Evolutionary conservation across 1,140 invertebrate species (phyloP).

Genomic region (Caenorhabditis remanei): DNA sequence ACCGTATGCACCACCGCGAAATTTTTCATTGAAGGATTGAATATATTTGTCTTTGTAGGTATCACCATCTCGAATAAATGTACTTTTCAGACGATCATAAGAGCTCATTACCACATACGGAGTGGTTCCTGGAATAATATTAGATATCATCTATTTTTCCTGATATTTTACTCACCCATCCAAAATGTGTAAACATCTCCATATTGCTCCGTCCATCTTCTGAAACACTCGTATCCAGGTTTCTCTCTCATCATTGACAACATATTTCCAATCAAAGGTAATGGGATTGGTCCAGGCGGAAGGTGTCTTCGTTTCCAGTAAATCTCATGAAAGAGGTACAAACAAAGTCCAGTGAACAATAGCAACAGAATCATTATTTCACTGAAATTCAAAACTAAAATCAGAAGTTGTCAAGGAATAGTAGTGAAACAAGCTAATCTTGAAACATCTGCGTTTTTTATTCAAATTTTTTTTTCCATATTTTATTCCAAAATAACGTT

Average conservation of each 20-base stretch:
- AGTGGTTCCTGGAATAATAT: background rate
- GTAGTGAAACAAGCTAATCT: too few relatives aligned
- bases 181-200: slow-evolving; percentile 1
- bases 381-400: background rate
- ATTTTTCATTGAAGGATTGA: background rate
- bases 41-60: background rate
- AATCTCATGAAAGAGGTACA: background rate
- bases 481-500: background rate
- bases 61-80: background rate
- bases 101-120: background rate
- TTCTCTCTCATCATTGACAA: background rate
- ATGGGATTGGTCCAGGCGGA: background rate
- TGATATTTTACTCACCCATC: background rate
- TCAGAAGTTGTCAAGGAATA: too few relatives aligned
- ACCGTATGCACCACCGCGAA: background rate
- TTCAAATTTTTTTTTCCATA: too few relatives aligned
- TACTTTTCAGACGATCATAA: background rate
- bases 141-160: too few relatives aligned
- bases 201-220: background rate
- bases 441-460: too few relatives aligned
- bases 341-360: background rate
- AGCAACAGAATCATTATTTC: background rate
- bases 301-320: slow-evolving; percentile 5
- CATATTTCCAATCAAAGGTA: background rate
- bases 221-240: slow-evolving; percentile 2